A percentile compares a stretch with the other conserved stretches of the same genome.
Evolutionary conservation across 2,797 vertebrate species (phyloP).

Genomic region (Neomorphus geoffroyi): DNA sequence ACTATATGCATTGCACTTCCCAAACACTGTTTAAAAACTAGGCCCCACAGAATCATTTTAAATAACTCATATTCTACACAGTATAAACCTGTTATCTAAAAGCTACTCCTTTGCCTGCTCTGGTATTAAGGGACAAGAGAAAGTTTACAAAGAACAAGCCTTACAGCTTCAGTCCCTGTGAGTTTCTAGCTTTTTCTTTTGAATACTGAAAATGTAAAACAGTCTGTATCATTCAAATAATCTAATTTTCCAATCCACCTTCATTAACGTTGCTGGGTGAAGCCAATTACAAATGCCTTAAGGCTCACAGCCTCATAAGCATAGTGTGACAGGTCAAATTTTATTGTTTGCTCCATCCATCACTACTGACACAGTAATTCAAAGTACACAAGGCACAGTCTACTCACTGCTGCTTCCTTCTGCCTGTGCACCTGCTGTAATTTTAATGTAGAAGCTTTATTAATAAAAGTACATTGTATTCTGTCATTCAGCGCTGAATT

Average conservation of each 20-base stretch:
- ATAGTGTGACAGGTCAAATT: slow-evolving; percentile 15
- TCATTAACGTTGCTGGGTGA: slow-evolving; percentile 24
- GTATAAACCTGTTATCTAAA: slow-evolving; percentile 4
- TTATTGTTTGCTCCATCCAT: slow-evolving; percentile 38
- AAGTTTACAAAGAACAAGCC: not conserved
- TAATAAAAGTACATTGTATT: slow-evolving; percentile 6
- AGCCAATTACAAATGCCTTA: slow-evolving; percentile 45
- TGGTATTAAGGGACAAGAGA: not conserved
- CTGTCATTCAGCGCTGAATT: not conserved
- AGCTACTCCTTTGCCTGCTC: slow-evolving; percentile 6
- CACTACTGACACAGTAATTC: slow-evolving; percentile 50
- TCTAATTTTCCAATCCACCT: slow-evolving; percentile 44
- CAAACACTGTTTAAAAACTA: slow-evolving; percentile 17
- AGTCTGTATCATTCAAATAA: slow-evolving; percentile 25
- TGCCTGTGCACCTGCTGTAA: slow-evolving; percentile 27
- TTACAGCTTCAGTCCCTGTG: not conserved
- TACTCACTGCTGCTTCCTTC: not conserved
- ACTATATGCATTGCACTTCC: not conserved
- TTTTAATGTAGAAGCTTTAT: slow-evolving; percentile 47
- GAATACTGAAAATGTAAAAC: slow-evolving; percentile 19
- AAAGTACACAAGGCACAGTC: slow-evolving; percentile 19
- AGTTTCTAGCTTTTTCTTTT: slow-evolving; percentile 9
- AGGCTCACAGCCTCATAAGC: slow-evolving; percentile 2
- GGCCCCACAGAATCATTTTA: not conserved
- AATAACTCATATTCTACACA: slow-evolving; percentile 28